Evolutionary conservation across 2,888 invertebrate genomes (phyloP).

Genomic region (Mechanitis messenoides): DNA sequence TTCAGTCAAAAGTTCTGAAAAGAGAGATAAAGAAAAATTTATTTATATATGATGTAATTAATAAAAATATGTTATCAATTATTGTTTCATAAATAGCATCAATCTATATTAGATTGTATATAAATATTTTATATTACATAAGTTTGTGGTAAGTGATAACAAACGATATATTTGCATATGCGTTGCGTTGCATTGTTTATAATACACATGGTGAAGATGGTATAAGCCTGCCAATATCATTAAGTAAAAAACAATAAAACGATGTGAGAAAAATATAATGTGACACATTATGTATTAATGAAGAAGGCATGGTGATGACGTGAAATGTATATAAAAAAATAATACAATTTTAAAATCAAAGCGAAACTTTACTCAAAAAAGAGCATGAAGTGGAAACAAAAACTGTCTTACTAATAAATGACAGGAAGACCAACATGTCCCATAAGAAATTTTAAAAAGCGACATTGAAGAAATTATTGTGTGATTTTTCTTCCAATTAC

Average conservation of each 20-base stretch:
- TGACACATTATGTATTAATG: constrained; percentile 39
- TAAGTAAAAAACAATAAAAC: constrained; percentile 14
- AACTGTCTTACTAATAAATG: constrained; percentile 49
- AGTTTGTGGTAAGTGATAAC: neutral
- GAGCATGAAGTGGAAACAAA: constrained; percentile 46
- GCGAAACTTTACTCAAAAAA: constrained; percentile 75
- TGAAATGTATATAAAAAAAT: constrained; percentile 47
- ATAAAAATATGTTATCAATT: neutral
- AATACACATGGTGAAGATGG: constrained; percentile 14
- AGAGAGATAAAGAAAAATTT: constrained; percentile 30
- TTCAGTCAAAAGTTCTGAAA: constrained; percentile 64
- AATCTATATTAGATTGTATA: neutral
- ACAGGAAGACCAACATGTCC: constrained; percentile 43
- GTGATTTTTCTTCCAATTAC: constrained; percentile 56
- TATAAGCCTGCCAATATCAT: constrained; percentile 37
- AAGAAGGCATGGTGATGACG: constrained; percentile 50
- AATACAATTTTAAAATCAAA: constrained; percentile 66
- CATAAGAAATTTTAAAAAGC: constrained; percentile 52
- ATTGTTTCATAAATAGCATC: neutral
- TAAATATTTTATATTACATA: constrained; percentile 1
- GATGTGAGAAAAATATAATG: constrained; percentile 36
- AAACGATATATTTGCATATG: neutral
- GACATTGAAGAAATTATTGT: constrained; percentile 48
- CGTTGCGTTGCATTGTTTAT: neutral
- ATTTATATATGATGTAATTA: neutral